Base-by-base conservation (phyloP, 2,888 invertebrate species). In the Neuroscelio doddi region DNA sequence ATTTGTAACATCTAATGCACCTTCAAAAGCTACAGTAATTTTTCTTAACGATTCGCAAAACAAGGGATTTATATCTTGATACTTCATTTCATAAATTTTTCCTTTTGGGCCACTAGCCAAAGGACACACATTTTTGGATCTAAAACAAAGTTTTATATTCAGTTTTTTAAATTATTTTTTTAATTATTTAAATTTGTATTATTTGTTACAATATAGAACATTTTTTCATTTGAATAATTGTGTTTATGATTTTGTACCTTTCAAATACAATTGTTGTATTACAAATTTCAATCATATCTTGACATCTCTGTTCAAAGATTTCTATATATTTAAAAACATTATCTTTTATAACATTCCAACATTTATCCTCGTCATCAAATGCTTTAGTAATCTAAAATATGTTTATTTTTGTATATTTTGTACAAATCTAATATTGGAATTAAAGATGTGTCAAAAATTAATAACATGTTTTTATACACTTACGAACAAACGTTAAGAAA, bases 261-360 rank as follows among this genome's bases (percentile, higher is more conserved):
- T 86, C 87, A 75, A 88, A 89, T 53, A 87, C 85, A 21, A 85
- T 82, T 78, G 88, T 87, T 14, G 87, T 85, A 26, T 87, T 85
- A 70, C 88, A 89, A 16, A 89, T 86, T 80, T 88, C 85, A 16
- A 88, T 78, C 8, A 89, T 76, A 75, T 89, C 88, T 51, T 82
- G 81, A 71, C 89, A 88, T 63, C 89, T 80, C 72, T 87, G 87
- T 14, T 87, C 80, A 70, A 89, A 88, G 9, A 87, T 87, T 64
- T 87, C 86, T 8, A 89, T 82, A 69, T 87, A 86, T 64, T 87
- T 86, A 73, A 89, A 89, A 42, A 89, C 85, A 29, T 84, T 82
- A 39, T 84, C 84, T 70, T 85, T 81, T 56, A 87, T 86, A n/a
- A 87, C 70, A 3, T 84, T 78, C 87, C 88, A 89, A 1, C 84